A percentile compares a stretch with the other conserved stretches of the same genome.
phyloP scores from a whole-genome alignment of 2,113 vertebrate genomes.

The Onychorhynchus coronatus region DNA sequence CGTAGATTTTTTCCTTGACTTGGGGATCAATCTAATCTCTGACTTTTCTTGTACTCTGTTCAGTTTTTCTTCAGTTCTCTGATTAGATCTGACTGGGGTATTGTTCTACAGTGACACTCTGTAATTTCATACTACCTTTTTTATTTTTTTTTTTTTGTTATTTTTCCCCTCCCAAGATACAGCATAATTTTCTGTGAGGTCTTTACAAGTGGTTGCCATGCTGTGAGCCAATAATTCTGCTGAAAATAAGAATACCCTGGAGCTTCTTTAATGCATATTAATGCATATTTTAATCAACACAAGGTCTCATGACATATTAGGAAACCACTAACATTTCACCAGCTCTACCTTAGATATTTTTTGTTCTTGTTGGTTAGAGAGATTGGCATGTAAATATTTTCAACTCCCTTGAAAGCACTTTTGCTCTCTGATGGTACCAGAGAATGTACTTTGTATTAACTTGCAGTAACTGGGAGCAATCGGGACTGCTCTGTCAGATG shows the following conservation, averaged over 20 bases:
- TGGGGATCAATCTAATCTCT: conserved; percentile 19
- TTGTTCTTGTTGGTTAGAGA: background rate
- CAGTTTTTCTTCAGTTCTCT: background rate
- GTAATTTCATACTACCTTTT: background rate
- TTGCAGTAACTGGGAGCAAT: background rate
- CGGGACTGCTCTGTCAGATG: background rate
- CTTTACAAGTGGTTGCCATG: conserved; percentile 6
- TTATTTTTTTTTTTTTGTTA: background rate
- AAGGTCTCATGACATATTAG: background rate
- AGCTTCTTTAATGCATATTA: conserved; percentile 3
- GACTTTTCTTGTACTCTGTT: background rate
- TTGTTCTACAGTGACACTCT: background rate
- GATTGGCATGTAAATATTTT: background rate
- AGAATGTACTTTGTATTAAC: background rate
- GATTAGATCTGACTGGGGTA: background rate
- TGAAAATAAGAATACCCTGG: conserved; percentile 13
- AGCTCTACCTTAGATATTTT: background rate
- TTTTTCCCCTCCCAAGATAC: background rate
- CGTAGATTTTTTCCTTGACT: background rate
- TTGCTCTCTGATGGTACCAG: background rate
- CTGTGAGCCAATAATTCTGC: conserved; percentile 14
- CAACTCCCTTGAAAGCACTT: background rate
- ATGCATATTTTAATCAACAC: conserved; percentile 4
- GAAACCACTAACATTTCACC: conserved; percentile 4
- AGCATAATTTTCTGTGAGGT: conserved; percentile 8